Evolutionary conservation across 1,140 invertebrate species (phyloP).

Genomic region (Littorina saxatilis): DNA sequence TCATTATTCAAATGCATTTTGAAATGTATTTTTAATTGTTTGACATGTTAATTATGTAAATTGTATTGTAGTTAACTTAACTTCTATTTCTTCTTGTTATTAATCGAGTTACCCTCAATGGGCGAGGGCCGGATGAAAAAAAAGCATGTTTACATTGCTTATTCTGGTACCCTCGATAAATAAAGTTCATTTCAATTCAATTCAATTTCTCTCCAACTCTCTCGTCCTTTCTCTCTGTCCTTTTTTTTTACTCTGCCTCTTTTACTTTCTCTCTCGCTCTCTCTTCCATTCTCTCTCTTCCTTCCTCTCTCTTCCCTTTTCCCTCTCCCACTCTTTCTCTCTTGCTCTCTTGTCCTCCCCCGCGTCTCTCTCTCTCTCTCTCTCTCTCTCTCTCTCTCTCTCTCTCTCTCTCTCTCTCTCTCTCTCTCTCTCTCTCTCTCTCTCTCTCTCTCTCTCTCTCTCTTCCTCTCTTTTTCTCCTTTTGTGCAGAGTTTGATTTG

Average conservation of each 20-base stretch:
- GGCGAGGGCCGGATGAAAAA: no score
- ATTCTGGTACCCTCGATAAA: no score
- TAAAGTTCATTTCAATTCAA: no score
- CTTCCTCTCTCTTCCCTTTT: neutral
- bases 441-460: neutral
- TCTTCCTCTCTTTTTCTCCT: neutral
- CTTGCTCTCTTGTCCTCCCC: neutral
- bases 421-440: neutral
- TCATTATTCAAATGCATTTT: neutral
- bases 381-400: neutral
- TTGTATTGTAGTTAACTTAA: no score
- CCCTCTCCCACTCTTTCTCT: slow-evolving; percentile 2
- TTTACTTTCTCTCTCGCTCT: neutral
- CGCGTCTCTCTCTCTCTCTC: neutral
- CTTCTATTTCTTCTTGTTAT: no score
- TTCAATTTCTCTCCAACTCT: no score
- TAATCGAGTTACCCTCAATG: no score
- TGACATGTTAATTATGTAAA: no score
- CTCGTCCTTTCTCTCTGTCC: neutral
- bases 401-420: neutral
- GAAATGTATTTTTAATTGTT: no score
- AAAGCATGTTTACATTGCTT: no score
- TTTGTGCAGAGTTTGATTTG: neutral
- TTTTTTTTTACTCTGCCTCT: neutral
- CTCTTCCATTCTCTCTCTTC: neutral